Base-by-base conservation (phyloP, 2,113 vertebrate species). In the Myrmecobius fasciatus region DNA sequence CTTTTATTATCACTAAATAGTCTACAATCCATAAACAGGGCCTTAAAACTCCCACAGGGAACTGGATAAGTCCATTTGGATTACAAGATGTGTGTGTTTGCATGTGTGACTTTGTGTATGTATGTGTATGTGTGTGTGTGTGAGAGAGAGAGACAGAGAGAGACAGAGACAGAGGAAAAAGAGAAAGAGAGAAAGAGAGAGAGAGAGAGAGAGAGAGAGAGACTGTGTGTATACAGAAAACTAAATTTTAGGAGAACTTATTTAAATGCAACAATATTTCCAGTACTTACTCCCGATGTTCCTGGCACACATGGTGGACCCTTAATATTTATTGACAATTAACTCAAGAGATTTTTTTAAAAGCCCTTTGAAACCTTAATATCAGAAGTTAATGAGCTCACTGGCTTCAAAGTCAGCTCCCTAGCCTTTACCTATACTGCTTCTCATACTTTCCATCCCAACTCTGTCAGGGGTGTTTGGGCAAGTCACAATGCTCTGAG, bases 1-100 rank as follows among this genome's bases (percentile, higher is more conserved):
- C n/a, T 93, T 75, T 94, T 93, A 90, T 4, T 93, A 25, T 31
- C 89, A 89, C 90, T n/a, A 95, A 93, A 67, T n/a, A 67, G 56
- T 95, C 46, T 89, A 53, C n/a, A 91, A 89, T 56, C 91, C 22
- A 96, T 22, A 92, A 22, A 24, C 4, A 7, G 31, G 20, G 67
- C 67, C 36, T 20, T 83, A n/a, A 83, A 83, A 83, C n/a, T 89
- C 54, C 28, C 91, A 51, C 75, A 88, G 67, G 56, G 92, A 96
- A 89, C 24, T 48, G 89, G 43, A 95, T 52, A 47, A 83, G 60
- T 89, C 24, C 83, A 2, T 52, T 89, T 22, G 3, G n/a, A 14
- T 48, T n/a, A 14, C 83, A 89, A 95, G n/a, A 46, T 52, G 43
- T 93, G 24, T 43, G 89, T 36, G 3, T 36, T 10, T 60, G 56